Base-by-base conservation (phyloP, 2,113 vertebrate genomes). In the Callithrix jacchus region DNA sequence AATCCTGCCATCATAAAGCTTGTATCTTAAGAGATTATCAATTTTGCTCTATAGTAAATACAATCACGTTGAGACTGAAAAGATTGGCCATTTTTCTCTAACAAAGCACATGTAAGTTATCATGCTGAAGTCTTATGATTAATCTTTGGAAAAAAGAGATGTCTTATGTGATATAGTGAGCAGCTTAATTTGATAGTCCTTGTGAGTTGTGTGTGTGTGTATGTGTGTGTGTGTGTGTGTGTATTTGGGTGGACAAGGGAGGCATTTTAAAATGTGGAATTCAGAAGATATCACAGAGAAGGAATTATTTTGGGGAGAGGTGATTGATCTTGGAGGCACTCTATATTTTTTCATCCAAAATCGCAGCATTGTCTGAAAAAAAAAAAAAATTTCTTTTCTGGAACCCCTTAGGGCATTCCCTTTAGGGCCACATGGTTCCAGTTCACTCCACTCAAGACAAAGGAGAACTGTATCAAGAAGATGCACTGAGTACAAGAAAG, bases 311-410 rank as follows among this genome's bases (percentile, higher is more conserved):
- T 23, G 27, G 30, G 16, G 40, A 94, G 47, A 82, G 20, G 3
- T 8, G 0, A 6, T 35, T 49, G 52, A 37, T 79, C 49, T 66
- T 80, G 7, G n/a, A 92, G 40, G 32, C 2, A 87, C 21, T 45
- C 18, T 40, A 17, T 37, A 49, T 95, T 96, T 79, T 87, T 49
- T 25, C 35, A 8, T 86, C 52, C 49, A 74, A 97, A 95, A 73
- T 94, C 47, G 88, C 4, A 94, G 35, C 5, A 6, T 54, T 94
- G 40, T 17, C 25, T 14, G 16, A 93, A 18, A 27, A n/a, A 21
- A 56, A 54, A 58, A 81, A 80, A 79, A 84, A 35, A 80, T n/a
- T 87, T 91, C 30, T 79, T 86, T 89, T 94, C 84, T 81, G 68
- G 85, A 97, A 89, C 10, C 4, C 13, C n/a, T 2, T 20, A 21